Conservation (phyloP, 2,888 invertebrate genomes). For the Papilio elwesi region DNA sequence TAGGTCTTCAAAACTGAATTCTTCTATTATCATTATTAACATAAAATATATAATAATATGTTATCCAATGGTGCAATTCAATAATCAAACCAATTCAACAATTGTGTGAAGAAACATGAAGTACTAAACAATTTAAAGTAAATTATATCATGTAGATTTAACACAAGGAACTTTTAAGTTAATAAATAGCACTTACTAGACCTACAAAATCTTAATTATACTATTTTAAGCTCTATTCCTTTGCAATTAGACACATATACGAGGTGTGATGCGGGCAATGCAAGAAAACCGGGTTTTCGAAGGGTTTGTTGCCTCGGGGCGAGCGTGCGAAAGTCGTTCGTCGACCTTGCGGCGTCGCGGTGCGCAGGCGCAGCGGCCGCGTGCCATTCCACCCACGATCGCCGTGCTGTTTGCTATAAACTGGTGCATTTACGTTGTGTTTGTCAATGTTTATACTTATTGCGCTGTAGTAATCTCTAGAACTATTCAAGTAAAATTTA, state of each 20-base stretch:
- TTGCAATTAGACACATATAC: neutral
- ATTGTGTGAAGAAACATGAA: too few species aligned
- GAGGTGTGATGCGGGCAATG: neutral
- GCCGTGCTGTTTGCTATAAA: conserved; percentile 52
- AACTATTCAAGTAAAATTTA: too few species aligned
- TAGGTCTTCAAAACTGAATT: too few species aligned
- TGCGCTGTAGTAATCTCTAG: neutral
- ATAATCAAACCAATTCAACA: too few species aligned
- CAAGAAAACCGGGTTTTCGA: conserved; percentile 36
- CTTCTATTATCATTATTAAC: too few species aligned
- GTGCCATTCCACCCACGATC: conserved; percentile 78
- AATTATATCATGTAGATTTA: neutral
- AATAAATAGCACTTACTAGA: neutral
- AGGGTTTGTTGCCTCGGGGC: conserved; percentile 47
- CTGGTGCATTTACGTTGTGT: conserved; percentile 46
- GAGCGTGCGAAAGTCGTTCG: conserved; percentile 82
- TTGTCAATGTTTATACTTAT: neutral
- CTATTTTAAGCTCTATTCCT: conserved; percentile 22
- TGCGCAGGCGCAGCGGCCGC: conserved; percentile 62
- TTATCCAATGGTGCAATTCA: too few species aligned
- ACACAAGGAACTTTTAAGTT: neutral
- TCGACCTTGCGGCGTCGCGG: conserved; percentile 72
- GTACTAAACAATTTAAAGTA: too few species aligned
- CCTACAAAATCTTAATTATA: neutral
- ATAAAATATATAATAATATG: too few species aligned